Evolutionary conservation across 2,888 invertebrate species (phyloP).

Genomic region (Drosophila nr. perissopoda): DNA sequence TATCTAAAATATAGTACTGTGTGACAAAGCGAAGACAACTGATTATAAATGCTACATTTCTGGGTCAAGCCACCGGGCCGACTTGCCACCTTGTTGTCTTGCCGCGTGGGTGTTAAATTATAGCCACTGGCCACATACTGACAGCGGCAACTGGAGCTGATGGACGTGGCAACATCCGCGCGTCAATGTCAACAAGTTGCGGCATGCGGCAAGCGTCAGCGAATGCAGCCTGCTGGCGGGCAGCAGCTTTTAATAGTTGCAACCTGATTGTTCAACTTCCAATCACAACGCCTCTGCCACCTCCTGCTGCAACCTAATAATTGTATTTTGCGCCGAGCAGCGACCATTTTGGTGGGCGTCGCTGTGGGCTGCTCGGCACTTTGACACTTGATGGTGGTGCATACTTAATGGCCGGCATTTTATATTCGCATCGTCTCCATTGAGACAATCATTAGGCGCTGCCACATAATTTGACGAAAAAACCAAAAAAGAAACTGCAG

Average conservation of each 20-base stretch:
- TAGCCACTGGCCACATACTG: slow-evolving; percentile 63
- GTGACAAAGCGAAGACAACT: slow-evolving; percentile 63
- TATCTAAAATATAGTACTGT: background rate
- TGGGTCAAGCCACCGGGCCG: slow-evolving; percentile 31
- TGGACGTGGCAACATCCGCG: slow-evolving; percentile 60
- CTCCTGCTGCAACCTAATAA: slow-evolving; percentile 57
- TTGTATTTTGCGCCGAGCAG: slow-evolving; percentile 63
- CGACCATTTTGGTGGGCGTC: slow-evolving; percentile 60
- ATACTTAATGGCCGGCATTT: slow-evolving; percentile 70
- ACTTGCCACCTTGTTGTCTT: slow-evolving; percentile 23
- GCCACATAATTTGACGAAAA: slow-evolving; percentile 68
- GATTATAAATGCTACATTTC: slow-evolving; percentile 59
- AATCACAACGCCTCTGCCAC: slow-evolving; percentile 5
- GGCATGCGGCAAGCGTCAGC: slow-evolving; percentile 16
- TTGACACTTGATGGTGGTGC: slow-evolving; percentile 65
- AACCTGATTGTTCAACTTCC: slow-evolving; percentile 10
- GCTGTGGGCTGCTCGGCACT: slow-evolving; percentile 50
- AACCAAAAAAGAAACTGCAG: slow-evolving; percentile 3
- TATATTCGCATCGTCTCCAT: slow-evolving; percentile 42
- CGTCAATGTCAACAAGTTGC: slow-evolving; percentile 69
- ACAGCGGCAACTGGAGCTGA: slow-evolving; percentile 44
- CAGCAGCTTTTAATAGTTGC: slow-evolving; percentile 24
- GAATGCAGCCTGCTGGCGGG: slow-evolving; percentile 1
- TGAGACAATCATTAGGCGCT: slow-evolving; percentile 70
- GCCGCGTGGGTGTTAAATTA: slow-evolving; percentile 75